phyloP scores from a whole-genome alignment of 2,797 vertebrate genomes.

The Salarias fasciatus region DNA sequence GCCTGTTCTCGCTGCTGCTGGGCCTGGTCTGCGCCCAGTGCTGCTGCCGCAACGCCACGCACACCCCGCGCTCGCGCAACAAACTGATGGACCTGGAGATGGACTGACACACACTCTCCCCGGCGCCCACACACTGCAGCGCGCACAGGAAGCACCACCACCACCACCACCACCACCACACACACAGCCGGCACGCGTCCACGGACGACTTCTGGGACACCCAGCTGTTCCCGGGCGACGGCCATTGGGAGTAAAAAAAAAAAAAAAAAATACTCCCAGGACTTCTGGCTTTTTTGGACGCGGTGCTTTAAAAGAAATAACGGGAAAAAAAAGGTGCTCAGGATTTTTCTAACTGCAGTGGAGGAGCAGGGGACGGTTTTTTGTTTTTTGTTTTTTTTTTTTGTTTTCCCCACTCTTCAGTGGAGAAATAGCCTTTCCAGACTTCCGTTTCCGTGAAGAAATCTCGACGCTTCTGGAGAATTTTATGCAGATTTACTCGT shows the following conservation, averaged over 20 bases:
- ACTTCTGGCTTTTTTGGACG: neutral
- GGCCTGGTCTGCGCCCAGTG: constrained; percentile 92
- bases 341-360: constrained; percentile 54
- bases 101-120: constrained; percentile 87
- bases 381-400: too few relatives aligned
- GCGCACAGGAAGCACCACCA: constrained; percentile 61
- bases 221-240: constrained; percentile 60
- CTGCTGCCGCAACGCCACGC: constrained; percentile 87
- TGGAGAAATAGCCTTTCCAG: constrained; percentile 44
- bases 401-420: constrained; percentile 4
- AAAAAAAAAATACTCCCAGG: too few relatives aligned
- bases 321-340: constrained; percentile 42
- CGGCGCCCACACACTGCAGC: constrained; percentile 61
- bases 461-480: constrained; percentile 50
- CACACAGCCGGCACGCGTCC: constrained; percentile 57
- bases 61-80: constrained; percentile 84
- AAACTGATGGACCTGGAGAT: constrained; percentile 95
- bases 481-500: constrained; percentile 32
- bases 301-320: constrained; percentile 23
- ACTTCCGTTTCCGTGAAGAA: constrained; percentile 48
- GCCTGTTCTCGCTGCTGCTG: constrained; percentile 91
- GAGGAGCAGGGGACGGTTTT: constrained; percentile 54
- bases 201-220: constrained; percentile 74
- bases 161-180: too few relatives aligned
- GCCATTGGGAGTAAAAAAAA: constrained; percentile 60